These are phyloP conservation scores for Saimiri boliviensis DNA, from an alignment of 2,113 vertebrate genomes.

Conservation along the genomic window DNA sequence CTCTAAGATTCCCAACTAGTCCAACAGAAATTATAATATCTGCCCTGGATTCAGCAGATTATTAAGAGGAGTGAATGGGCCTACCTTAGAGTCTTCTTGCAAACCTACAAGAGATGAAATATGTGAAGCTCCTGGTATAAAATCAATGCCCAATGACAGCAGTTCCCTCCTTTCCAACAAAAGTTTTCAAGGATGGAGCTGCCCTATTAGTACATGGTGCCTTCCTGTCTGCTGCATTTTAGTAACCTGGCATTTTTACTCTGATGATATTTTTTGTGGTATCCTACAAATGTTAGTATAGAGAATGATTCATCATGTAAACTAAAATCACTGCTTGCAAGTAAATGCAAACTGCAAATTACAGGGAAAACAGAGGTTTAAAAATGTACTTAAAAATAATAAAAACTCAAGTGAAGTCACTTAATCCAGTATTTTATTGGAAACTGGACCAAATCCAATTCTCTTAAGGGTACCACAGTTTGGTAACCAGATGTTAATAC, in stretches of 20 bases:
- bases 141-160: not conserved
- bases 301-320: slow-evolving; percentile 67
- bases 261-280: slow-evolving; percentile 66
- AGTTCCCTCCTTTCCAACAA: not conserved
- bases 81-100: not conserved
- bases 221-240: slow-evolving; percentile 67
- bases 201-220: slow-evolving; percentile 63
- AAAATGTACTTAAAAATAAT: slow-evolving; percentile 78
- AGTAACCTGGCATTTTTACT: slow-evolving; percentile 71
- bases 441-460: slow-evolving; percentile 68
- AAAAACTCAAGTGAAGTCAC: slow-evolving; percentile 76
- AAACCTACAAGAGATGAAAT: not conserved
- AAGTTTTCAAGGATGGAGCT: not conserved
- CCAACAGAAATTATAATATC: not conserved
- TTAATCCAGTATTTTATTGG: slow-evolving; percentile 77
- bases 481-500: slow-evolving; percentile 78
- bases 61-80: not conserved
- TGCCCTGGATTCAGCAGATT: not conserved
- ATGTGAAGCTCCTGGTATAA: not conserved
- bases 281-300: slow-evolving; percentile 63
- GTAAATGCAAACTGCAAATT: slow-evolving; percentile 74
- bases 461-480: slow-evolving; percentile 75
- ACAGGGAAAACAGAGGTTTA: slow-evolving; percentile 63
- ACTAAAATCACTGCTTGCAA: slow-evolving; percentile 72
- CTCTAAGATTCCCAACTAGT: not conserved